Evolutionary conservation across 2,888 invertebrate genomes (phyloP).

Genomic region (Linnaemya tessellans): DNA sequence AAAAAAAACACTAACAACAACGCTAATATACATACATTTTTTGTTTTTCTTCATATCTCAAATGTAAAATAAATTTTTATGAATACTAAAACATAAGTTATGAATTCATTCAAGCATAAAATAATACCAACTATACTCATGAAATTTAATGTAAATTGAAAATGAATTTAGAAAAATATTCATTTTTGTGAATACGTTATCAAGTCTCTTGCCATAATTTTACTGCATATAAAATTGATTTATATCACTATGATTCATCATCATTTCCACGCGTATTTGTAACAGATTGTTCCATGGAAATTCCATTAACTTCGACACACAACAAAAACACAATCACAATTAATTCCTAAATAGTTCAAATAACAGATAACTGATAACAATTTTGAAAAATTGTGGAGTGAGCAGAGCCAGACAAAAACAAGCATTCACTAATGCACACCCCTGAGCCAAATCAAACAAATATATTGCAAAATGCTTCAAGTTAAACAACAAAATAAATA

Average conservation of each 20-base stretch:
- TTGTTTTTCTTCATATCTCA: too few relatives aligned
- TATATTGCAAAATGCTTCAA: neutral
- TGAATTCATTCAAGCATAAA: too few relatives aligned
- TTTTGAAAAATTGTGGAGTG: neutral
- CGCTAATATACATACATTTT: too few relatives aligned
- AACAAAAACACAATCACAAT: neutral
- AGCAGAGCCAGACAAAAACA: neutral
- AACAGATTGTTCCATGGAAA: neutral
- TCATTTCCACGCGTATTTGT: neutral
- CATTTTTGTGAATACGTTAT: too few relatives aligned
- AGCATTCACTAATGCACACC: neutral
- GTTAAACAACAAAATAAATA: neutral
- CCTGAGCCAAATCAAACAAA: neutral
- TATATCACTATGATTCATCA: neutral
- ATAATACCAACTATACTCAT: too few relatives aligned
- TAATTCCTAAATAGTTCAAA: neutral
- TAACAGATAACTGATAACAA: neutral
- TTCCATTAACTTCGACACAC: neutral
- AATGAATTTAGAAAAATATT: too few relatives aligned
- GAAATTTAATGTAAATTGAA: too few relatives aligned
- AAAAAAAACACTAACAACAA: too few relatives aligned
- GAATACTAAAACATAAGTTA: too few relatives aligned
- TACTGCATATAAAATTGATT: neutral
- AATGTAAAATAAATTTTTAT: too few relatives aligned
- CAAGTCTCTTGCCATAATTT: too few relatives aligned